A percentile compares a stretch with the other conserved stretches of the same genome.
phyloP scores from a whole-genome alignment of 2,797 vertebrate species.

The Rhinatrema bivittatum region DNA sequence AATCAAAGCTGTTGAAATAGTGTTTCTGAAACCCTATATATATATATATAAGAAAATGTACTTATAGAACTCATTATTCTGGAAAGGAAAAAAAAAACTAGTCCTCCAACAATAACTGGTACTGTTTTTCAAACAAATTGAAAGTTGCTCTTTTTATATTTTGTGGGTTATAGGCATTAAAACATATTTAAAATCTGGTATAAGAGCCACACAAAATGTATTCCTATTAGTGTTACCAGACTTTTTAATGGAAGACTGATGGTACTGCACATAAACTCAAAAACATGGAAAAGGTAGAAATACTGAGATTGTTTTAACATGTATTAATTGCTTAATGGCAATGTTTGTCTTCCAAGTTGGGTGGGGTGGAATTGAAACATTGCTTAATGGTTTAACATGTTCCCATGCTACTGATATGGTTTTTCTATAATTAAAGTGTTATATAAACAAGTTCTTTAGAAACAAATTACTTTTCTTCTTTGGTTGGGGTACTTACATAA shows the following conservation, averaged over 20 bases:
- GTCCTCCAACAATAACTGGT: conserved; percentile 40
- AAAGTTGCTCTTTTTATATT: conserved; percentile 32
- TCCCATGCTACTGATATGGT: conserved; percentile 59
- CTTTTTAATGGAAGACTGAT: no score
- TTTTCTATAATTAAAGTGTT: conserved; percentile 59
- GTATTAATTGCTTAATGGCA: conserved; percentile 47
- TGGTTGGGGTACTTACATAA: conserved; percentile 31
- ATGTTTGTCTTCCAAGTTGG: conserved; percentile 50
- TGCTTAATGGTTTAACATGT: conserved; percentile 58
- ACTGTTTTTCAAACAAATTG: conserved; percentile 42
- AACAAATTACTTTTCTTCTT: conserved; percentile 51
- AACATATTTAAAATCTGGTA: no score
- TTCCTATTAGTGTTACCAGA: no score
- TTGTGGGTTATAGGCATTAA: conserved; percentile 15
- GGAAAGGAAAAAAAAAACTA: not conserved
- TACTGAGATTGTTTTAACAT: conserved; percentile 48
- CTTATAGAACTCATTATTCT: not conserved
- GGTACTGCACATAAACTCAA: no score
- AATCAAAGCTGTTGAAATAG: no score
- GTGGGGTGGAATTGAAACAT: conserved; percentile 48
- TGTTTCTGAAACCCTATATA: no score
- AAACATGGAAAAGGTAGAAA: no score
- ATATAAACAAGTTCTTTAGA: conserved; percentile 59
- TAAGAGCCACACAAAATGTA: conserved; percentile 19
- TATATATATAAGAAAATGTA: no score